These are phyloP conservation scores for Castor canadensis DNA, from an alignment of 2,113 vertebrate species.

Conservation along the genomic window DNA sequence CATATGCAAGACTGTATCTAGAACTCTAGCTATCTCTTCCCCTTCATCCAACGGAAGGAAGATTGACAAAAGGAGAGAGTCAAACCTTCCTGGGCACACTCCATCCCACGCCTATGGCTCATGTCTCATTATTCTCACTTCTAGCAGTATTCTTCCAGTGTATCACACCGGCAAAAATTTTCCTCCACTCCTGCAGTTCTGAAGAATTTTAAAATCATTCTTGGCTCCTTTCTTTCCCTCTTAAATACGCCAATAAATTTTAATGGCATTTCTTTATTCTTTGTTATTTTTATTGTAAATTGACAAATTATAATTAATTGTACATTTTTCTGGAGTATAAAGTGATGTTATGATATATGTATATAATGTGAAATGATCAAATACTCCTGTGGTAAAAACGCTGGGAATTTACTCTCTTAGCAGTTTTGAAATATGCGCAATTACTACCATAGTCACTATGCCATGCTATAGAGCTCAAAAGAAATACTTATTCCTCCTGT, in stretches of 20 bases:
- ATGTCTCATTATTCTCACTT: not conserved
- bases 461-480: not conserved
- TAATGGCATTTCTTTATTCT: not conserved
- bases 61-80: not conserved
- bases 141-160: no score
- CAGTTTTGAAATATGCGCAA: no score
- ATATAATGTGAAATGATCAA: no score
- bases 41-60: not conserved
- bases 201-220: not conserved
- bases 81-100: not conserved
- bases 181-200: not conserved
- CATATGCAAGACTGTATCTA: not conserved
- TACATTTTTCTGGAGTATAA: no score
- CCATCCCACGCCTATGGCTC: not conserved
- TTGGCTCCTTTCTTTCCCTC: not conserved
- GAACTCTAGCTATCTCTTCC: not conserved
- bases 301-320: no score
- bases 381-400: no score
- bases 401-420: no score
- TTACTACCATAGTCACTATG: not conserved
- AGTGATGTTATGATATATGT: no score
- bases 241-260: constrained; percentile 4
- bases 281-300: no score
- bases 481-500: not conserved
- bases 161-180: not conserved